Evolutionary conservation across 2,888 invertebrate genomes (phyloP).

Genomic region (Drosophila eohydei): DNA sequence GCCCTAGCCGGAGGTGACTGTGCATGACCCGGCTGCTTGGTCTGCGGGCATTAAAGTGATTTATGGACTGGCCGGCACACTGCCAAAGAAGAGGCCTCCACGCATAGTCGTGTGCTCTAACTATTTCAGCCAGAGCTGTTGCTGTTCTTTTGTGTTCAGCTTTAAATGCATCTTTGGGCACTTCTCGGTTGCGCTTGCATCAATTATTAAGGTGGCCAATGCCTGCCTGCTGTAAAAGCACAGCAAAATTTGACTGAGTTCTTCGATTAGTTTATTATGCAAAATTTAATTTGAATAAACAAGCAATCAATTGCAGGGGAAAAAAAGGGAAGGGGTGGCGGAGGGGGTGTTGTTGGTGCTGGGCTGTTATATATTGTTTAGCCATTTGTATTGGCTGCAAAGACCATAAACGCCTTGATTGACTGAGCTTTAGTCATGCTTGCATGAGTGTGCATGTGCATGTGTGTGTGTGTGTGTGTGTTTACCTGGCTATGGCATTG

Average conservation of each 20-base stretch:
- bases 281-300: constrained; percentile 73
- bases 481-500: constrained; percentile 12
- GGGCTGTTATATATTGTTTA: constrained; percentile 2
- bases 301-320: constrained; percentile 50
- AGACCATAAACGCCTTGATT: constrained; percentile 20
- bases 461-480: constrained; percentile 6
- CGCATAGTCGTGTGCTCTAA: constrained; percentile 25
- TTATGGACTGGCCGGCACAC: constrained; percentile 45
- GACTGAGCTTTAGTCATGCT: constrained; percentile 3
- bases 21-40: constrained; percentile 4
- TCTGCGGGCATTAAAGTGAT: constrained; percentile 52
- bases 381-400: constrained; percentile 12
- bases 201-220: constrained; percentile 58
- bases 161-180: constrained; percentile 42
- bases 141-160: constrained; percentile 25
- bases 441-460: constrained; percentile 6
- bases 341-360: background rate
- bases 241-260: constrained; percentile 31
- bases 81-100: constrained; percentile 34
- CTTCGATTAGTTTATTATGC: constrained; percentile 67
- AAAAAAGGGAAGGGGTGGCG: background rate
- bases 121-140: constrained; percentile 35
- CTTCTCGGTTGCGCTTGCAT: constrained; percentile 55
- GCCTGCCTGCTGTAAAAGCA: constrained; percentile 1
- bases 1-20: constrained; percentile 8